Evolutionary conservation across 1,140 invertebrate species (phyloP).

Genomic region (Druon quercuslanigerum): DNA sequence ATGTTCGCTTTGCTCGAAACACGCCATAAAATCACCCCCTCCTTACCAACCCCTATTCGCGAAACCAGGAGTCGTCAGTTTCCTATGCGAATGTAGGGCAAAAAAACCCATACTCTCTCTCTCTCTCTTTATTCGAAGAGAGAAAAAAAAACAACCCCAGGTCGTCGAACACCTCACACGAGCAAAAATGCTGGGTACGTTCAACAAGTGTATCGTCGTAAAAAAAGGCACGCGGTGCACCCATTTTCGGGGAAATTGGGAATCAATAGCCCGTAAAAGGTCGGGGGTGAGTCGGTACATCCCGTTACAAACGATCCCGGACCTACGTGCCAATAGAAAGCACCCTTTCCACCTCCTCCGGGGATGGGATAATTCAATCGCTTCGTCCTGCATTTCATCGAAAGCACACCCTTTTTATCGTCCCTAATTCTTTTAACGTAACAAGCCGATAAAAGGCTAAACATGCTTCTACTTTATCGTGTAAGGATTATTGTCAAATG

Average conservation of each 20-base stretch:
- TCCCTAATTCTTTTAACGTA: constrained; percentile 4
- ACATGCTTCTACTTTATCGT: not conserved
- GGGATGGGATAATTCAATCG: constrained; percentile 26
- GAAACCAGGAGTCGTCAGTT: constrained; percentile 52
- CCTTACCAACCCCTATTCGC: constrained; percentile 26
- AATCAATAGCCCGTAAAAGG: constrained; percentile 71
- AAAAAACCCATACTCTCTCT: constrained; percentile 54
- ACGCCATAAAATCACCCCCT: constrained; percentile 65
- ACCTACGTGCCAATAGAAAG: constrained; percentile 10
- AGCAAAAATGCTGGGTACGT: constrained; percentile 58
- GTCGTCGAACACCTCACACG: constrained; percentile 46
- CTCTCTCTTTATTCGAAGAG: constrained; percentile 58
- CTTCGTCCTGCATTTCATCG: constrained; percentile 22
- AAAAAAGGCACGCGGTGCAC: constrained; percentile 62
- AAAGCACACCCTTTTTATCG: not conserved
- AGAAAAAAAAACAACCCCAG: constrained; percentile 54
- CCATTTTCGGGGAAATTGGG: constrained; percentile 73
- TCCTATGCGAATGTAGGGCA: constrained; percentile 66
- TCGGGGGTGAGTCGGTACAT: not conserved
- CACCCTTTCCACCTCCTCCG: constrained; percentile 4
- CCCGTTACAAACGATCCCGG: not conserved
- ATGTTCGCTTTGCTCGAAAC: constrained; percentile 63
- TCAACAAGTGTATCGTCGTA: constrained; percentile 74
- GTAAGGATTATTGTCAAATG: too few relatives aligned
- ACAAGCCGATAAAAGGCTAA: not conserved